phyloP scores from a whole-genome alignment of 1,140 invertebrate species.

The Melitaea cinxia region DNA sequence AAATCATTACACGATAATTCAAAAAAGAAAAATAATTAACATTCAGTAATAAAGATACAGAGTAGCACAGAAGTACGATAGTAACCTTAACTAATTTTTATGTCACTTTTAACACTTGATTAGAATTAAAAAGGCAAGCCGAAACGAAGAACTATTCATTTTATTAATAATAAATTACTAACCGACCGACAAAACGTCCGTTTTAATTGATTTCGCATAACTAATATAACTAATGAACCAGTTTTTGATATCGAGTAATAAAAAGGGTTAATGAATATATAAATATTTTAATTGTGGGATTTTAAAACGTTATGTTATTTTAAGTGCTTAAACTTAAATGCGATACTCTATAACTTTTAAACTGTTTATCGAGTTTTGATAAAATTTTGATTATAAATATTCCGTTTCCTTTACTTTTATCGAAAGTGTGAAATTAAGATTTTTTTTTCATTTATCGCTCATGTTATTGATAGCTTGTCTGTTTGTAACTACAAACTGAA shows the following conservation, averaged over 20 bases:
- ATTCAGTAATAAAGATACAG: neutral
- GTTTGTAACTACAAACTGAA: too few species aligned
- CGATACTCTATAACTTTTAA: neutral
- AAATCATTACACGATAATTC: neutral
- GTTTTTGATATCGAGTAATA: conserved; percentile 1
- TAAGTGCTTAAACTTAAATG: neutral
- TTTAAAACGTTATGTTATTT: neutral
- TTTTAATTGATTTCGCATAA: conserved; percentile 37
- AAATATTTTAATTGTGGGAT: neutral
- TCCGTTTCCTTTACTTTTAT: too few species aligned
- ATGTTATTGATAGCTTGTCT: too few species aligned
- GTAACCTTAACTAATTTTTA: neutral
- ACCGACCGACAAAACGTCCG: conserved; percentile 17
- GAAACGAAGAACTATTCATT: neutral
- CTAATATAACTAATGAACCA: conserved; percentile 38
- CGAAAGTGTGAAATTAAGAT: too few species aligned
- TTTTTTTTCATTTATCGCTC: too few species aligned
- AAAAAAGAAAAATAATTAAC: neutral
- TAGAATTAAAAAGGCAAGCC: conserved; percentile 23
- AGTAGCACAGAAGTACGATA: too few species aligned
- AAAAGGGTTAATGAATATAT: neutral
- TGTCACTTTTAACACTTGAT: neutral
- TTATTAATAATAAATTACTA: conserved; percentile 22
- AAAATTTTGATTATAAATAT: too few species aligned
- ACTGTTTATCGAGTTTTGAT: too few species aligned